Base-by-base conservation (phyloP, 1,140 invertebrate species). In the Tetragnatha versicolor region DNA sequence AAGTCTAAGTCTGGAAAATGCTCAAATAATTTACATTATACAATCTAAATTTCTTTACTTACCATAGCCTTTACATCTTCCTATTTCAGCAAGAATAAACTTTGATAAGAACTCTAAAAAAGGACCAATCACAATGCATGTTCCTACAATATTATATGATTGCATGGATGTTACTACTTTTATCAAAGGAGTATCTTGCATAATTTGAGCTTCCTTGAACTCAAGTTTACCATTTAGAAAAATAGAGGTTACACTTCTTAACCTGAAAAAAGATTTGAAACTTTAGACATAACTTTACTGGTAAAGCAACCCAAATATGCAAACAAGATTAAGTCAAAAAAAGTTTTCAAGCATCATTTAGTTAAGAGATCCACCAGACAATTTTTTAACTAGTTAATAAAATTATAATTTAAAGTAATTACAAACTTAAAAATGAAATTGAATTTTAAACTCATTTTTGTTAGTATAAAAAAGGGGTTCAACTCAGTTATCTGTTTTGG, bases 101-200 rank as follows among this genome's bases (percentile, higher is more conserved):
- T 20, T 33, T 10, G 25, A 53, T 6, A 77, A 31, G n/a, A 33
- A 29, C 20, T 65, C 12, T 14, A 79, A 39, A 37, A 33, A 20
- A 20, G 27, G 31, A 9, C 76, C 76, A n/a, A 79, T 69, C 17
- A 79, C 39, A 14, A 79, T 69, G 17, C 76, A 79, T 12, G 42
- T 79, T 69, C 76, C 76, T 49, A 70, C 22, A 49, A 69, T 60
- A 49, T 69, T 61, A 27, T 69, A 79, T 6, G 37, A 3, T 61
- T 79, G 69, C 51, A 60, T 79, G n/a, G 76, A 37, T 17, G 17
- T 49, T 60, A 37, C n/a, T 17, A 69, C 49, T 14, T 5, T 47
- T 9, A 79, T 3, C 25, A 70, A 45, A 47, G 53, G 22, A 33
- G 55, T 39, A 17, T 61, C 51, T 27, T 61, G 51, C n/a, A 79